These are phyloP conservation scores for Octodon degus DNA, from an alignment of 2,113 vertebrate genomes.

Conservation along the genomic window DNA sequence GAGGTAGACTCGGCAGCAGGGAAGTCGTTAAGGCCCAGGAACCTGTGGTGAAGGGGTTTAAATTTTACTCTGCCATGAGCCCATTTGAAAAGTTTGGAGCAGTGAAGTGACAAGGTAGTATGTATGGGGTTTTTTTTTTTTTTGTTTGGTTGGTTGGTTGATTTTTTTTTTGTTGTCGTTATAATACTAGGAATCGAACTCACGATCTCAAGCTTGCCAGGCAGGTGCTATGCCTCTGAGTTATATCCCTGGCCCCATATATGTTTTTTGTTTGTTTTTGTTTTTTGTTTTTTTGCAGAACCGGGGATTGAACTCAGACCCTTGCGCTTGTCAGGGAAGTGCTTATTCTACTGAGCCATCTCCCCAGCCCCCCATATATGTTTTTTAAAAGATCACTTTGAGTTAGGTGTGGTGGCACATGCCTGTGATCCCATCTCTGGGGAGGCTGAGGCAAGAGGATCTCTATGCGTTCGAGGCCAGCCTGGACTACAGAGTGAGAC, in stretches of 20 bases:
- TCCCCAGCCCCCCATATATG: background rate
- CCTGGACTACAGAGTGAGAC: background rate
- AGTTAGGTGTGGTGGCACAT: background rate
- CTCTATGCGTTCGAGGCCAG: background rate
- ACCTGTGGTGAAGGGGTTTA: background rate
- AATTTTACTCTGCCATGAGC: background rate
- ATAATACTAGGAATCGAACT: no score
- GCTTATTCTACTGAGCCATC: no score
- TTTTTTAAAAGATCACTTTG: background rate
- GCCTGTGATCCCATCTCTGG: background rate
- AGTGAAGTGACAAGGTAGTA: background rate
- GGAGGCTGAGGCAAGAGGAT: background rate
- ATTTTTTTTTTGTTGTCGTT: no score
- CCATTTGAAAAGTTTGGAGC: conserved; percentile 36
- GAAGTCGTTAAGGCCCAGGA: background rate
- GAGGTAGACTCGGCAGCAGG: background rate
- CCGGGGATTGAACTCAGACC: no score
- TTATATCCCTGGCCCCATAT: no score
- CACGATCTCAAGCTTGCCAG: no score
- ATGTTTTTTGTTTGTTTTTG: no score
- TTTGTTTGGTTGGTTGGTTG: no score
- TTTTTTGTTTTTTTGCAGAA: no score
- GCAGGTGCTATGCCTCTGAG: no score
- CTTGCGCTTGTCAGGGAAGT: no score
- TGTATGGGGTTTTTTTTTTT: no score